phyloP scores from a whole-genome alignment of 1,140 invertebrate genomes.

The Elysia chlorotica region DNA sequence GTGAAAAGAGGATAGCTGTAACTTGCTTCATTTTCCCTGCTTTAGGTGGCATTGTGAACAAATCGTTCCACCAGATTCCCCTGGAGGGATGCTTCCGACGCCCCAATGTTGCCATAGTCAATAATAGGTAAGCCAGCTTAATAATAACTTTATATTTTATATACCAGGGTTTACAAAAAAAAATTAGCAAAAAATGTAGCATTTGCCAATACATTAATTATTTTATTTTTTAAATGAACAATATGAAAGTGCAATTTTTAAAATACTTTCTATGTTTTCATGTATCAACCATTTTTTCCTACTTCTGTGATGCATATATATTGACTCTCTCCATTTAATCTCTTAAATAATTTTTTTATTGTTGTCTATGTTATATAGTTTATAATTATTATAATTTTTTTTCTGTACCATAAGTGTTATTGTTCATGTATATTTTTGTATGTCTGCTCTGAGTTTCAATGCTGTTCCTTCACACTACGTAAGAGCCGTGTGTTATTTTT shows the following conservation, averaged over 20 bases:
- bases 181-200: too few relatives aligned
- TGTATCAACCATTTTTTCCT: background rate
- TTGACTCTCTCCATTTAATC: background rate
- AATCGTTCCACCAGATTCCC: constrained; percentile 59
- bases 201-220: background rate
- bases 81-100: constrained; percentile 57
- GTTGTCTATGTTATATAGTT: background rate
- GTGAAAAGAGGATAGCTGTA: background rate
- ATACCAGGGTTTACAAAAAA: too few relatives aligned
- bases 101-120: constrained; percentile 50
- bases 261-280: background rate
- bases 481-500: too few relatives aligned
- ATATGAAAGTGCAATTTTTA: too few relatives aligned
- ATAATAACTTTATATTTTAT: too few relatives aligned
- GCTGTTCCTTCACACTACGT: too few relatives aligned
- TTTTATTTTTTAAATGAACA: too few relatives aligned
- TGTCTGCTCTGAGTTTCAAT: too few relatives aligned
- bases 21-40: constrained; percentile 16
- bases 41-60: constrained; percentile 54
- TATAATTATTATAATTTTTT: background rate
- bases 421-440: too few relatives aligned
- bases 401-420: too few relatives aligned
- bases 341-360: too few relatives aligned
- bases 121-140: constrained; percentile 52
- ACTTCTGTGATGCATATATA: constrained; percentile 3